Percentiles rank a stretch among this genome's conserved stretches.
These are phyloP conservation scores for Mobula birostris DNA, from an alignment of 2,113 vertebrate genomes.

Conservation along the genomic window DNA sequence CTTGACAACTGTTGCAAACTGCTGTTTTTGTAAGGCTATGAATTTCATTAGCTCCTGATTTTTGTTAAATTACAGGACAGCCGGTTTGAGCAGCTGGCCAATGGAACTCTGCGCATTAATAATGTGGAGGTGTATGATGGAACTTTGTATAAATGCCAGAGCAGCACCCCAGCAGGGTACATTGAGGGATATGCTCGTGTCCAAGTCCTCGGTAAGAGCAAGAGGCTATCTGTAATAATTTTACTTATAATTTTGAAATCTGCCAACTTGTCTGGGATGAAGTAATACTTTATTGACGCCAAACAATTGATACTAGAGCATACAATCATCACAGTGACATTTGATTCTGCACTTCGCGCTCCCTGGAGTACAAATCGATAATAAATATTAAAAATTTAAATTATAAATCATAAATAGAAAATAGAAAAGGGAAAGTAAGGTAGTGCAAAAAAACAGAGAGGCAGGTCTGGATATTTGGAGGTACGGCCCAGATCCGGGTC, in stretches of 20 bases:
- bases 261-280: not conserved
- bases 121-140: constrained; percentile 88
- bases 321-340: no score
- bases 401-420: no score
- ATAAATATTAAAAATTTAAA: no score
- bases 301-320: no score
- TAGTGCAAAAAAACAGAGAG: no score
- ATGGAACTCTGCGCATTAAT: constrained; percentile 85
- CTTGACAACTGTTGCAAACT: not conserved
- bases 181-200: constrained; percentile 73
- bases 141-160: constrained; percentile 73
- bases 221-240: not conserved
- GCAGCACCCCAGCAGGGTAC: constrained; percentile 66
- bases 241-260: not conserved
- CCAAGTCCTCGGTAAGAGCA: constrained; percentile 70
- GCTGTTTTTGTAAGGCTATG: not conserved
- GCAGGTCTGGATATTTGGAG: no score
- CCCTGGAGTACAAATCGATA: no score
- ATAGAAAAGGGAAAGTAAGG: no score
- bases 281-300: not conserved
- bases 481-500: no score
- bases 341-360: no score
- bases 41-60: not conserved
- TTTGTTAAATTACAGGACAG: constrained; percentile 60
- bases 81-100: constrained; percentile 73